These are phyloP conservation scores for Oreochromis mossambicus DNA, from an alignment of 2,797 vertebrate species.

Conservation along the genomic window DNA sequence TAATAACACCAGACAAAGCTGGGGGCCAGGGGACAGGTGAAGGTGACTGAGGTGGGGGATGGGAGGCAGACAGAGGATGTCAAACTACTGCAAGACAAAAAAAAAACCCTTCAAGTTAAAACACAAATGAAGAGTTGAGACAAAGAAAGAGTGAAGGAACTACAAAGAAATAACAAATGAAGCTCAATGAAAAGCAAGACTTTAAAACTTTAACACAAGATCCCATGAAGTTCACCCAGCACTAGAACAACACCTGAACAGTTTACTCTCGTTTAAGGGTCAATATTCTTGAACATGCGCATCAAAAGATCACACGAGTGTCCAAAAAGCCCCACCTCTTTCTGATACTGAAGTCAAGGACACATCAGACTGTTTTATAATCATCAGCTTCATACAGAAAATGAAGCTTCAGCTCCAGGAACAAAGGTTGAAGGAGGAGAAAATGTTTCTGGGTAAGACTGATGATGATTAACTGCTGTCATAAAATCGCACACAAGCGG, in stretches of 20 bases:
- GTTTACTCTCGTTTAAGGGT: background rate
- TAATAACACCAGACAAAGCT: background rate
- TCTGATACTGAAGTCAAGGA: background rate
- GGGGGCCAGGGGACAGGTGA: background rate
- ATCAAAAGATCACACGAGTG: background rate
- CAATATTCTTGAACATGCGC: background rate
- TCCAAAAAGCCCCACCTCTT: background rate
- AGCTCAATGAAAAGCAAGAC: background rate
- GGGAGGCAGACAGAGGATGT: background rate
- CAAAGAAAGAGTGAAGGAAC: background rate
- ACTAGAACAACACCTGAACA: background rate
- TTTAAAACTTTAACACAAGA: background rate
- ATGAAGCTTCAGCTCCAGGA: background rate
- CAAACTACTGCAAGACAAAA: background rate
- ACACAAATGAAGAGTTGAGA: background rate
- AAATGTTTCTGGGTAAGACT: background rate
- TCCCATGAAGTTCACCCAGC: background rate
- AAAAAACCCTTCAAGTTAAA: fast-evolving
- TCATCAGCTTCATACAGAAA: background rate
- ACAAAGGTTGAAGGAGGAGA: background rate
- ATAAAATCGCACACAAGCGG: background rate
- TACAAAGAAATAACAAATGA: background rate
- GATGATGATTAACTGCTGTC: background rate
- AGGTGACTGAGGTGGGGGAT: background rate
- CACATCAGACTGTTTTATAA: background rate